Percentiles rank a stretch among this genome's conserved stretches.
Conservation (phyloP, 2,113 vertebrate genomes). For the Saguinus midas region DNA sequence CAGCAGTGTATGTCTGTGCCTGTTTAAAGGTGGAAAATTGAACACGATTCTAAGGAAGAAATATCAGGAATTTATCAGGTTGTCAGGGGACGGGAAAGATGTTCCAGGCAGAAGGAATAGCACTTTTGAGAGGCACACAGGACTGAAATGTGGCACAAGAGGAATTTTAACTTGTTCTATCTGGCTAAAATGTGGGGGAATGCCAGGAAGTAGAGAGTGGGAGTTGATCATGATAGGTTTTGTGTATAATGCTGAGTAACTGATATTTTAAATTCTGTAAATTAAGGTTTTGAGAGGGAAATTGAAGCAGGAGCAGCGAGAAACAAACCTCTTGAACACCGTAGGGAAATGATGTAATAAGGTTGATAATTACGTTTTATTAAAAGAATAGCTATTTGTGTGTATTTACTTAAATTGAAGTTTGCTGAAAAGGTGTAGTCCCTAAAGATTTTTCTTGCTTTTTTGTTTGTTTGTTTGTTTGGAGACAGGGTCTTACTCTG, state of each 20-base stretch:
- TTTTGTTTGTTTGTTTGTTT: too few relatives aligned
- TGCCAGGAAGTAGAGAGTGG: neutral
- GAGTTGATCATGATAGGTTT: neutral
- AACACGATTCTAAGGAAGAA: neutral
- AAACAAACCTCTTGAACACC: too few relatives aligned
- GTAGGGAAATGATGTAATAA: neutral
- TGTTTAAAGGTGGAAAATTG: neutral
- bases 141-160: neutral
- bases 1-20: neutral
- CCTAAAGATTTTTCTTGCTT: neutral
- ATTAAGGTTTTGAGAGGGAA: neutral
- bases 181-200: neutral
- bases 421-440: neutral
- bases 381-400: neutral
- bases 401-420: constrained; percentile 8
- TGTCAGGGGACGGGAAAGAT: neutral
- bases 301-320: neutral
- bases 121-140: neutral
- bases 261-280: neutral
- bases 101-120: neutral
- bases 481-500: too few relatives aligned
- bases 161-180: neutral
- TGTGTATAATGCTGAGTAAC: constrained; percentile 8
- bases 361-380: neutral
- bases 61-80: neutral